Evolutionary conservation across 2,888 invertebrate species (phyloP).

Genomic region (Drosophila limbata): DNA sequence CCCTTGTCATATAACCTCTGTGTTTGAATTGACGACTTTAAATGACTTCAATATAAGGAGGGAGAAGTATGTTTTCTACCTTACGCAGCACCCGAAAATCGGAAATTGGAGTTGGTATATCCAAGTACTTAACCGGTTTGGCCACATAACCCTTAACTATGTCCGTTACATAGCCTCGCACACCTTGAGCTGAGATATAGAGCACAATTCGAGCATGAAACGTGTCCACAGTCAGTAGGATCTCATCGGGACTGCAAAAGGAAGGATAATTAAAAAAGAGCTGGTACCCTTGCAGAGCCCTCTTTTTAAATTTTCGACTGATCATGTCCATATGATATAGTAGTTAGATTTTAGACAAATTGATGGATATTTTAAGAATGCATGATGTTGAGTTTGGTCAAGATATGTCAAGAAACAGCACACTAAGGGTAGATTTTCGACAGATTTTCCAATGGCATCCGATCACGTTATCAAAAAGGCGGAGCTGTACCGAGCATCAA

Average conservation of each 20-base stretch:
- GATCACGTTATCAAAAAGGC: no score
- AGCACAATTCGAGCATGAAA: conserved; percentile 73
- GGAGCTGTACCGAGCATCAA: no score
- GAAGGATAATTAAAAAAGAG: background rate
- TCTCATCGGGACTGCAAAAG: conserved; percentile 68
- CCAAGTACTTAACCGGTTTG: conserved; percentile 72
- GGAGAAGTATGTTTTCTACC: conserved; percentile 44
- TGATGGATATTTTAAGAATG: no score
- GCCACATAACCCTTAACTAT: conserved; percentile 57
- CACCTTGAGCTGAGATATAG: conserved; percentile 69
- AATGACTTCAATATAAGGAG: background rate
- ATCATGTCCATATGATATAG: no score
- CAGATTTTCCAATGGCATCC: no score
- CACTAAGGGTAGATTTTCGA: no score
- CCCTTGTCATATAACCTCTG: conserved; percentile 72
- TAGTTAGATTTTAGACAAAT: no score
- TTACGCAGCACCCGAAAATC: conserved; percentile 74
- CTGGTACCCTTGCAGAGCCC: no score
- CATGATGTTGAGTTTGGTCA: background rate
- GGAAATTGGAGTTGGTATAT: conserved; percentile 67
- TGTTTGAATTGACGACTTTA: background rate
- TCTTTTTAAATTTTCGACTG: no score
- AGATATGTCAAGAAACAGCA: background rate
- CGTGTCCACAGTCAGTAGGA: conserved; percentile 73
- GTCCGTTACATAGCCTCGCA: conserved; percentile 75